Base-by-base conservation (phyloP, 2,888 invertebrate genomes). In the Criorhina ranunculi region DNA sequence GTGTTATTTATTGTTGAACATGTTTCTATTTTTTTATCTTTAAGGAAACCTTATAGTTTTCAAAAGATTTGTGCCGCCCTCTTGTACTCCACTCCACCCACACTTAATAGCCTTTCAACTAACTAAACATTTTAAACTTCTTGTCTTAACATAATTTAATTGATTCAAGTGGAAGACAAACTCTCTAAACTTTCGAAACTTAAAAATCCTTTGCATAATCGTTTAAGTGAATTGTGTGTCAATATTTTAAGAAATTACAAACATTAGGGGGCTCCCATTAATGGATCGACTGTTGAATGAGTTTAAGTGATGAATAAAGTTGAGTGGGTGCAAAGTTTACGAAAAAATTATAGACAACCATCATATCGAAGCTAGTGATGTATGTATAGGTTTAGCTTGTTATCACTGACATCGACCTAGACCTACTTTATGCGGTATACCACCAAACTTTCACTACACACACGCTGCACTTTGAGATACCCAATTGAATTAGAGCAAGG, bases 161-260 rank as follows among this genome's bases (percentile, higher is more conserved):
- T 69, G 67, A 55, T 31, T 42, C 19, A 17, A 33, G 35, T 19
- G 53, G 31, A 1, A 11, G 35, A 29, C 11, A 49, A 7, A 59
- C 29, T 40, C 55, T 12, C 33, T 5, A 0, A 12, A 31, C 60
- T 17, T 42, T 42, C 35, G 9, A 53, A 55, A 19, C 24, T 42
- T 40, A n/a, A 29, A 8, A 67, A 66, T 59, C 66, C 40, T 67
- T 76, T 77, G n/a, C 19, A 37, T 64, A 78, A 77, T 70, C 46
- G 37, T 33, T 70, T 78, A 62, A 70, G 55, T 77, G 51, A 53
- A 53, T 51, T 9, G 33, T 69, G 12, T 42, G 67, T 55, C 42
- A 69, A 69, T 55, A 69, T 70, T 70, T 46, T 7, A 17, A 24
- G 53, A 24, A 24, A 24, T 24, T 31, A 51, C 44, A 46, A 62